Percentiles rank a stretch among this genome's conserved stretches.
These are phyloP conservation scores for Otus sunia DNA, from an alignment of 2,113 vertebrate genomes.

Conservation along the genomic window DNA sequence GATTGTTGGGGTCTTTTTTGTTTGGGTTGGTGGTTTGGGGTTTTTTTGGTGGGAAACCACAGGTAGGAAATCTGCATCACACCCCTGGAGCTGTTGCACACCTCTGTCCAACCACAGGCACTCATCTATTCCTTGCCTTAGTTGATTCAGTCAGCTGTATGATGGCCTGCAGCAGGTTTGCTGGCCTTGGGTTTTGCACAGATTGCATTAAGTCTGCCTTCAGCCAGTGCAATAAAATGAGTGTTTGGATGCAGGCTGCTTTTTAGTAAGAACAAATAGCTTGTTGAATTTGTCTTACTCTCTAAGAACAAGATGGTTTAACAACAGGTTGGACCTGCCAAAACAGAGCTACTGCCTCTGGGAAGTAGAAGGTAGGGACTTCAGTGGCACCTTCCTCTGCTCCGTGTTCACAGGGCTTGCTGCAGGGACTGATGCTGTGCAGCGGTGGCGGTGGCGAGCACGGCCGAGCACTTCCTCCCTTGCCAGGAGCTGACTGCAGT, in stretches of 20 bases:
- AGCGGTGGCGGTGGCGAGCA: fast-evolving
- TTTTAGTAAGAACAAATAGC: not conserved
- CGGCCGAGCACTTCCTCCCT: fast-evolving
- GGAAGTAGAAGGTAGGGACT: not conserved
- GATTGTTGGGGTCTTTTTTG: not conserved
- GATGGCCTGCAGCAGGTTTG: not conserved
- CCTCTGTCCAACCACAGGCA: not conserved
- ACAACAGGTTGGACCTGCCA: not conserved
- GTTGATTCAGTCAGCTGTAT: fast-evolving
- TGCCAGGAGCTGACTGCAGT: not conserved
- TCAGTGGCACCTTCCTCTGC: not conserved
- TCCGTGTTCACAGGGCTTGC: not conserved
- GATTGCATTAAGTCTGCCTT: not conserved
- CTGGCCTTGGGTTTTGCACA: not conserved
- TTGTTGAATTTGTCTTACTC: not conserved
- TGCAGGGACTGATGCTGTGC: not conserved
- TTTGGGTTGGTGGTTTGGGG: too few species aligned
- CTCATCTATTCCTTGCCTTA: not conserved
- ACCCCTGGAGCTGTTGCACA: not conserved
- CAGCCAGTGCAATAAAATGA: not conserved
- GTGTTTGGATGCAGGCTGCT: not conserved
- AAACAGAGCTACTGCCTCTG: not conserved
- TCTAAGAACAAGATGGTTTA: not conserved
- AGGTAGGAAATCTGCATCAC: not conserved
- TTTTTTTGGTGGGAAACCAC: not conserved